Evolutionary conservation across 2,113 vertebrate species (phyloP), one percentile per base, ranked within the genome.

Genomic region (Osmerus mordax): DNA sequence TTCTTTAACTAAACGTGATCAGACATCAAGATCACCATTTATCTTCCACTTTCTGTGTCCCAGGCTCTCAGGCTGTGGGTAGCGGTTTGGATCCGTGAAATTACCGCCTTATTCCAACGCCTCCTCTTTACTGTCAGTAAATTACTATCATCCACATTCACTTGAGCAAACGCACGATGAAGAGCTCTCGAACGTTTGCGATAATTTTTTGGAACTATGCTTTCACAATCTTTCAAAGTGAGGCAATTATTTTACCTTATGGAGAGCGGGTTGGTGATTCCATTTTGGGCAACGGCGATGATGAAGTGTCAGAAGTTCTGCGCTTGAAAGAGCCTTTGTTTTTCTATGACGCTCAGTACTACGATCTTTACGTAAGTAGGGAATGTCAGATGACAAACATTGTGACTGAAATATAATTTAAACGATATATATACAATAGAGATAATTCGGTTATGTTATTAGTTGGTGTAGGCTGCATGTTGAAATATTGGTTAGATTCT

Each of bases 341-440:
- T 70, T 91, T 94, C 86, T 93, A 89, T 73, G 88, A 88, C 65
- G 78, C 78, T 59, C 81, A 54, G 66, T 85, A 91, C 79, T 71
- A 77, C 59, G 67, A 76, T 61, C 90, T 94, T 76, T 93, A 90
- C 64, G 93, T 94, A 87, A 94, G 93, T 54, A 54, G 9, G 13
- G 7, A 36, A 6, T 36, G 32, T 36, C 7, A 4, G 5, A 28
- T 28, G 32, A 7, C 4, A 36, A 36, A 6, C 1, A 36, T 36
- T 36, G 4, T 7, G 4, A 36, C 7, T 36, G 32, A 36, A 36
- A 36, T 36, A 7, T 7, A 36, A 36, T 54, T 91, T 5, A 69
- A 11, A 23, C 14, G 1, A 51, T 32, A 15, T 64, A 15, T 64
- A 15, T 29, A 54, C 52, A 53, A 53, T 53, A 15, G 52, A 53